These are phyloP conservation scores for Chaenodraco wilsoni DNA, from an alignment of 2,797 vertebrate species.

Conservation along the genomic window DNA sequence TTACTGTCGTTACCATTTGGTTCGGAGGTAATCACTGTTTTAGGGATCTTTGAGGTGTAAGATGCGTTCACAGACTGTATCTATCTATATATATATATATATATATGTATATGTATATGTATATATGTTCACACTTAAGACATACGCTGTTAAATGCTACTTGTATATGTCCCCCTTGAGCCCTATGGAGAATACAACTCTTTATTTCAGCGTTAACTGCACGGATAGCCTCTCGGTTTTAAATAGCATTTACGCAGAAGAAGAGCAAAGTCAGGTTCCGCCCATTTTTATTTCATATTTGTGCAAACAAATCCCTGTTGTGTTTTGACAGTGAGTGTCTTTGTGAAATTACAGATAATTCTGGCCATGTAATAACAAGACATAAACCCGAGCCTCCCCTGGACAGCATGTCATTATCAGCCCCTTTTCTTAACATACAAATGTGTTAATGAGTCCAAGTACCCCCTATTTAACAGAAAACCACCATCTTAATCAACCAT, in stretches of 20 bases:
- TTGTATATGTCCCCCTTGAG: neutral
- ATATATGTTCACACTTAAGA: neutral
- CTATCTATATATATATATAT: too few relatives aligned
- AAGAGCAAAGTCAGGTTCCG: neutral
- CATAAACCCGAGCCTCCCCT: conserved; percentile 32
- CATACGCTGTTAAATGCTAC: neutral
- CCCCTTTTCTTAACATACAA: conserved; percentile 19
- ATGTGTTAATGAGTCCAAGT: conserved; percentile 14
- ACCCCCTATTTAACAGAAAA: neutral
- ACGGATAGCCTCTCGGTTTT: neutral
- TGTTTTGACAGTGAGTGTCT: neutral
- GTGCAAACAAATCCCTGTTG: neutral
- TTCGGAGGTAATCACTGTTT: conserved; percentile 20
- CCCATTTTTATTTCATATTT: conserved; percentile 4
- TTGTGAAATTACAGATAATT: conserved; percentile 20
- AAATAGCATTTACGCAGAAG: neutral
- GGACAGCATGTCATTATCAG: conserved; percentile 28
- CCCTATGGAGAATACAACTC: neutral
- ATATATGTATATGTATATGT: too few relatives aligned
- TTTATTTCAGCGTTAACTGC: neutral
- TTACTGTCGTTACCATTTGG: conserved; percentile 48
- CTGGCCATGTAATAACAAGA: conserved; percentile 14
- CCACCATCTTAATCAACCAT: neutral
- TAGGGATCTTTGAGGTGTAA: neutral
- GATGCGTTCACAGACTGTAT: neutral